Evolutionary conservation across 1,140 invertebrate species (phyloP), one percentile per base, ranked within the genome.

Genomic region (Lithobius niger): DNA sequence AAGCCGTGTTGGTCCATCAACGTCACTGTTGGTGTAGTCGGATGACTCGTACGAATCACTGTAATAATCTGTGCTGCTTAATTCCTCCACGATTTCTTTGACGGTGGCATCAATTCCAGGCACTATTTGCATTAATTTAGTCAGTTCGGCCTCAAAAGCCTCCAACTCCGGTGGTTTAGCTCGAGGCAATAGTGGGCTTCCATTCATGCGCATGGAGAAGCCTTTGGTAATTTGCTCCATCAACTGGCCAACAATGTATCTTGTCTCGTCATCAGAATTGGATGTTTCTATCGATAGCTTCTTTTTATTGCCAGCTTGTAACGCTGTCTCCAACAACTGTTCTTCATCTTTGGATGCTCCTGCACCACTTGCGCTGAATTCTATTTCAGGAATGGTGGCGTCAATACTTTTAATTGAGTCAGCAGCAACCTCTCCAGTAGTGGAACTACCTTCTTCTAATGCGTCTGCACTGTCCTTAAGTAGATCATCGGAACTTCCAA

Each of bases 61-160:
- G 86, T 87, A 92, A 1, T 88, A 88, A 60, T 93, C 88, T 64
- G 91, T 88, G 50, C 85, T 88, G 57, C 86, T 88, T 44, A 92
- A 73, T 69, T 91, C 91, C 68, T 91, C 88, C 0, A 92, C 88
- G 13, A 93, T 88, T 68, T 91, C 88, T 25, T 84, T 79, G 16
- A 92, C 86, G 69, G 92, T 87, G 57, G 89, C 86, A 59, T 92
- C 88, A 54, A 92, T 88, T 1, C 87, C 88, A 0, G 87, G 88
- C 2, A 91, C 87, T 0, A 86, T 90, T 73, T 91, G 90, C 89
- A 92, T 93, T 56, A 93, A 69, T 50, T 88, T 76, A 0, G 88
- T 92, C 13, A 92, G 67, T 71, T 92, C 88, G 57, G 82, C 86
- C 71, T 92, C 87, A 60, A 92, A 90, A 66, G 88, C 87, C 1